Conservation (phyloP, 23 tunicate species). For the Diplosoma virens region DNA sequence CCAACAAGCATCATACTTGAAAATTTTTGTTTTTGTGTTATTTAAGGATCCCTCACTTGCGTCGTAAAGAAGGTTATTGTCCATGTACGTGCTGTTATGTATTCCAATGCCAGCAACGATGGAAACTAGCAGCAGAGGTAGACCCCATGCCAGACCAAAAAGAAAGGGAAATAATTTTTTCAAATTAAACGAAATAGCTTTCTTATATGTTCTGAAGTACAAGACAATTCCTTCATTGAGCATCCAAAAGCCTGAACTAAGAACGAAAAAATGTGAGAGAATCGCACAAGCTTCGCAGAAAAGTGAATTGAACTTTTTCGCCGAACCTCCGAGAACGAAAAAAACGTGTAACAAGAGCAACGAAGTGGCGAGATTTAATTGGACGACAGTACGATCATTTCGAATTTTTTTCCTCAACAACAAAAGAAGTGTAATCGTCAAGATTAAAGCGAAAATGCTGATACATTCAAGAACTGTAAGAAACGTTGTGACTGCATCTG, state of each 20-base stretch:
- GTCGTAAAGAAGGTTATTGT: no score
- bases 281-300: slow-evolving; percentile 48
- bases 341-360: slow-evolving; percentile 47
- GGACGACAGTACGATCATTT: slow-evolving; percentile 47
- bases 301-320: background rate
- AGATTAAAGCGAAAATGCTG: slow-evolving; percentile 21
- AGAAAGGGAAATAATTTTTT: slow-evolving; percentile 29
- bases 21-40: background rate
- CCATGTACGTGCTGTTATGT: slow-evolving; percentile 16
- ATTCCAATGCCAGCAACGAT: slow-evolving; percentile 50
- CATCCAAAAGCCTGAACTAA: slow-evolving; percentile 70
- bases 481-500: slow-evolving; percentile 21
- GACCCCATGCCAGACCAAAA: slow-evolving; percentile 31
- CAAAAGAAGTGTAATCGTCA: slow-evolving; percentile 36
- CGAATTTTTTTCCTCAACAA: slow-evolving; percentile 38
- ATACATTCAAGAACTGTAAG: slow-evolving; percentile 33
- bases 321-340: slow-evolving; percentile 21
- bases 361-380: slow-evolving; percentile 46
- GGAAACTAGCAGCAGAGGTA: slow-evolving; percentile 32
- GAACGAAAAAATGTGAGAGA: slow-evolving; percentile 44
- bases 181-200: slow-evolving; percentile 36
- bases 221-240: slow-evolving; percentile 61
- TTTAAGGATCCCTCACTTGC: background rate
- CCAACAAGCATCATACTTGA: slow-evolving; percentile 32
- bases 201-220: slow-evolving; percentile 41